Evolutionary conservation across 1,140 invertebrate genomes (phyloP), one percentile per base, ranked within the genome.

Genomic region (Drosophila tropicalis): DNA sequence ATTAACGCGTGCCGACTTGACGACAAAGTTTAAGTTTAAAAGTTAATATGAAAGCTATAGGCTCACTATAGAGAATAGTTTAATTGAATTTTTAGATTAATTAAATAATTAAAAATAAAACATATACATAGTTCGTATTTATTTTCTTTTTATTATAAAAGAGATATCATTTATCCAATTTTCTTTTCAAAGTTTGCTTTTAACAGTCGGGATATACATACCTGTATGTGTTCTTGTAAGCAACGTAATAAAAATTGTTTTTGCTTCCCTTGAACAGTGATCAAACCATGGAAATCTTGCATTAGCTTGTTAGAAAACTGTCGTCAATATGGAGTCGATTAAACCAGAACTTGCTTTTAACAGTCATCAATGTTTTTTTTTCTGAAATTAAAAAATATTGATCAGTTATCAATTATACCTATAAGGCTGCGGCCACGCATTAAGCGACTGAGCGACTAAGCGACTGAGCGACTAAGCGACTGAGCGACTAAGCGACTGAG

Each of bases 81-180:
- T 6, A 13, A 13, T 15, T 15, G 13, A 32, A 57, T 32, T 32
- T 57, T 32, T 15, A 34, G n/a, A 32, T 57, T 57, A 57, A 32
- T 57, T 34, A 57, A 15, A 6, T 57, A 13, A 57, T 9, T 32
- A 57, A 57, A 57, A 32, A 32, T 15, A 57, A 57, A 57, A 34
- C 12, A 57, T 2, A 57, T 58, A 62, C 6, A 57, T 58, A 62
- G n/a, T 19, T 62, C 60, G 17, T 44, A 62, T 12, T 39, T 41
- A 41, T 62, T 41, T 15, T 41, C 40, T 15, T 41, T 41, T 15
- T 41, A 15, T 41, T 41, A 41, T 41, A 41, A 41, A 41, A 41
- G 13, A 41, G 13, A 15, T n/a, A 15, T 15, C 5, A 41, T 5
- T 41, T 2, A 13, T 39, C 36, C 9, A 13, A 39, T 12, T 39